phyloP scores from a whole-genome alignment of 1,140 invertebrate genomes.

The Drosophila pectinifera region DNA sequence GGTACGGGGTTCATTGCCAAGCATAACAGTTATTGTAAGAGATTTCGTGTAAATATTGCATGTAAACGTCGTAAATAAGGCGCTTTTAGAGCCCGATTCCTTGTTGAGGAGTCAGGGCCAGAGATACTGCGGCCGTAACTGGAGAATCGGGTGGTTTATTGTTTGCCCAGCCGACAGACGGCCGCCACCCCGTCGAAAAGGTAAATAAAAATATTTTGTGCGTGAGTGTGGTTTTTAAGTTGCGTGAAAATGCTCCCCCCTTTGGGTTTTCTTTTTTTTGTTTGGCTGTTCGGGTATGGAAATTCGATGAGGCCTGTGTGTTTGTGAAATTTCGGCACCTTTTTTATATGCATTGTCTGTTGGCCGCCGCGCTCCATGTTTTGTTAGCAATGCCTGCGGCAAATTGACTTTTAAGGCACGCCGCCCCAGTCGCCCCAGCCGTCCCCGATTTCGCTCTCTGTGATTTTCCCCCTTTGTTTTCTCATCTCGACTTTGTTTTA shows the following conservation, averaged over 20 bases:
- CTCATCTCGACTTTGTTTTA: conserved; percentile 30
- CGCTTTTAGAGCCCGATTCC: conserved; percentile 70
- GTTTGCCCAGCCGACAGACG: conserved; percentile 58
- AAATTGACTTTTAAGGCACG: conserved; percentile 80
- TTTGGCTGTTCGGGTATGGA: conserved; percentile 38
- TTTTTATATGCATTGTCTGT: conserved; percentile 74
- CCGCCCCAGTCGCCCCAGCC: conserved; percentile 12
- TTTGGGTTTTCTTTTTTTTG: conserved; percentile 23
- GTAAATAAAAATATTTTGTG: conserved; percentile 83
- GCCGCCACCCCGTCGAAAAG: conserved; percentile 35
- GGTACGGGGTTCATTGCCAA: conserved; percentile 45
- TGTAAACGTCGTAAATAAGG: conserved; percentile 82
- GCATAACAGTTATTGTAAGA: conserved; percentile 82
- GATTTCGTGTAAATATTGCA: conserved; percentile 83
- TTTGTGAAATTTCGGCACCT: conserved; percentile 71
- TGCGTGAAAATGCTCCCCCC: conserved; percentile 74
- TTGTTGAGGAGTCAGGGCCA: conserved; percentile 5
- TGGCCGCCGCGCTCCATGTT: conserved; percentile 61
- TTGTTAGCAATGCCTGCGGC: conserved; percentile 77
- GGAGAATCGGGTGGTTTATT: conserved; percentile 67
- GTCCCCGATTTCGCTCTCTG: conserved; percentile 1
- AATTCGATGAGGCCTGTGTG: conserved; percentile 50
- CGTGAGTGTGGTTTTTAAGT: conserved; percentile 83
- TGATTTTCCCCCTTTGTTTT: conserved; percentile 44
- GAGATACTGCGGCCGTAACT: conserved; percentile 24